Base-by-base conservation (phyloP, 1,140 invertebrate species). In the Phthorimaea operculella region DNA sequence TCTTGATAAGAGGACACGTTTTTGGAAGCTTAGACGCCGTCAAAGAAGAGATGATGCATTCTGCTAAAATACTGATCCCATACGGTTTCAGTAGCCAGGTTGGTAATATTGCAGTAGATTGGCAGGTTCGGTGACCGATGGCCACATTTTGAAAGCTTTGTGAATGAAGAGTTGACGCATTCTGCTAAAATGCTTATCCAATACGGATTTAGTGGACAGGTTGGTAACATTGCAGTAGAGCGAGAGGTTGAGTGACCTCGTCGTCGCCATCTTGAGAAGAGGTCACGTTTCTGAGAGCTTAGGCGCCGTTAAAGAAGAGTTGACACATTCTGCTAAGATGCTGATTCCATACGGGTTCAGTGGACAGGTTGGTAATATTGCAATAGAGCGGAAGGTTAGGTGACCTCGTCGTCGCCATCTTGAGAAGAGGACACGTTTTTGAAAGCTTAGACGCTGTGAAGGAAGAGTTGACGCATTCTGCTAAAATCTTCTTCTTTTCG, bases 111-210 rank as follows among this genome's bases (percentile, higher is more conserved):
- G n/a, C n/a, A n/a, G 21, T 28, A 28, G 21, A 28, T 28, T 28
- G 21, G n/a, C n/a, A n/a, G n/a, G n/a, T n/a, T n/a, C n/a, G n/a
- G n/a, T n/a, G n/a, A n/a, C n/a, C n/a, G n/a, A n/a, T n/a, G n/a
- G n/a, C n/a, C n/a, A n/a, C 76, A 76, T 7, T 98, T 95, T 82
- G 85, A 86, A 21, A 90, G 76, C 63, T 86, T 96, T n/a, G 91
- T 98, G 0, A 93, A 98, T 80, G 81, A 93, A n/a, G n/a, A n/a
- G n/a, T n/a, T n/a, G n/a, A n/a, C n/a, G n/a, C n/a, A n/a, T n/a
- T n/a, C n/a, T n/a, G n/a, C n/a, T n/a, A 89, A 90, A 69, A 93
- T 92, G 79, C 86, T 98, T 49, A 91, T 94, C 1, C 96, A 96
- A 0, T 73, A 87, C 0, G 88, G 88, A 1, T 88, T 93, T 4